A percentile compares a stretch with the other conserved stretches of the same genome.
Conservation (phyloP, 2,888 invertebrate genomes). For the Scotopteryx bipunctaria region DNA sequence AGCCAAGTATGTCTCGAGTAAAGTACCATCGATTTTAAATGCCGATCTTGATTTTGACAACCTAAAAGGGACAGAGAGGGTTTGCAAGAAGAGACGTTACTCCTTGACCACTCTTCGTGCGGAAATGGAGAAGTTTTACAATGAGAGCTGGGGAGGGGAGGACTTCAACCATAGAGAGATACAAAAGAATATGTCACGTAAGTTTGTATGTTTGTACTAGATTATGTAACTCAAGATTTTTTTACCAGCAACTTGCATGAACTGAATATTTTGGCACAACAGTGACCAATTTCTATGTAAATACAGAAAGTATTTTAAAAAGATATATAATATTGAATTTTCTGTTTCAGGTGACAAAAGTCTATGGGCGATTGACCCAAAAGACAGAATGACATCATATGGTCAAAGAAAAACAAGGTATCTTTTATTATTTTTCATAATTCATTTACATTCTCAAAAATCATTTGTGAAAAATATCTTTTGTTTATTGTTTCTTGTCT, state of each 20-base stretch:
- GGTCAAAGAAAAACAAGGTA: conserved; percentile 63
- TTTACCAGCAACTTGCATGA: neutral
- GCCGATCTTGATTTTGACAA: conserved; percentile 76
- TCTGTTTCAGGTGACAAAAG: conserved; percentile 79
- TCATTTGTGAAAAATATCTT: no score
- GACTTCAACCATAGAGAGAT: conserved; percentile 83
- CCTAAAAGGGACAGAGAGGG: conserved; percentile 67
- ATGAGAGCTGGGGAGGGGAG: conserved; percentile 86
- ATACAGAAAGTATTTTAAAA: no score
- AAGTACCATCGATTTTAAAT: conserved; percentile 70
- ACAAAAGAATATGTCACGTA: conserved; percentile 86
- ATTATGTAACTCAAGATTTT: no score
- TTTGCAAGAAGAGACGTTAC: conserved; percentile 61
- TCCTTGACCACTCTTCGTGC: conserved; percentile 68
- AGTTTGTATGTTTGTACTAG: conserved; percentile 43
- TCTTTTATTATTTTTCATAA: no score
- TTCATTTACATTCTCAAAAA: no score
- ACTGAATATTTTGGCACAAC: no score
- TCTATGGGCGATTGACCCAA: conserved; percentile 80
- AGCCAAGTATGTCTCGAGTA: conserved; percentile 68
- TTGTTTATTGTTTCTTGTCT: no score
- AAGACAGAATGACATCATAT: conserved; percentile 66
- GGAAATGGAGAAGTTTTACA: conserved; percentile 86
- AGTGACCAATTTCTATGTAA: no score
- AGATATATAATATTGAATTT: neutral